These are phyloP conservation scores for Drosophila nr. perissopoda DNA, from an alignment of 2,888 invertebrate genomes.

Conservation along the genomic window DNA sequence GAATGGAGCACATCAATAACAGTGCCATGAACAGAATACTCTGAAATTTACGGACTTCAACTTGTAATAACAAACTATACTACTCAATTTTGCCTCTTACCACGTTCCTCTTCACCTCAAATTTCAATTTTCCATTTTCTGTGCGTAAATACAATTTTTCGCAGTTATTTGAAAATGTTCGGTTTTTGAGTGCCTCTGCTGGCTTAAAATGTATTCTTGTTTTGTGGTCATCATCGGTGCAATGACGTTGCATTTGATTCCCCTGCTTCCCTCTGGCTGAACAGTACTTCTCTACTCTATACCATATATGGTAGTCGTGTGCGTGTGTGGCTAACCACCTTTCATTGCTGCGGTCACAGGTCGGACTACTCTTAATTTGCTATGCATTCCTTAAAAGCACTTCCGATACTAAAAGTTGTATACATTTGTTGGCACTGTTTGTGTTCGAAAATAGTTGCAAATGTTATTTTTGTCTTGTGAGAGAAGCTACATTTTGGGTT, in stretches of 20 bases:
- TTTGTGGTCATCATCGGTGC: constrained; percentile 46
- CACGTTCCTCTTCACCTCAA: constrained; percentile 40
- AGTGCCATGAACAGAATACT: constrained; percentile 18
- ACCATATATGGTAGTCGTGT: constrained; percentile 5
- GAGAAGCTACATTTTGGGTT: too few species aligned
- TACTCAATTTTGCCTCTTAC: not conserved
- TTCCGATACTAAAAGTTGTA: constrained; percentile 18
- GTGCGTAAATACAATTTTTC: constrained; percentile 49
- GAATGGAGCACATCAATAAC: not conserved
- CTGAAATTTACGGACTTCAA: constrained; percentile 1
- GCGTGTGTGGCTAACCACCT: constrained; percentile 60
- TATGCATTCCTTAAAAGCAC: constrained; percentile 23
- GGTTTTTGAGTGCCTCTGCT: constrained; percentile 23
- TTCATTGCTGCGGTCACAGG: constrained; percentile 66
- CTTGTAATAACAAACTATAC: not conserved
- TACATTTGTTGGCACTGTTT: constrained; percentile 27
- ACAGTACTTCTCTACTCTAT: not conserved
- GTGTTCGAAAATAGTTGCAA: constrained; percentile 12
- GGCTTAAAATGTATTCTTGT: constrained; percentile 38
- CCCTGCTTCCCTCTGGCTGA: not conserved
- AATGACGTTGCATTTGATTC: constrained; percentile 8
- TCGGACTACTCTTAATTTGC: constrained; percentile 31
- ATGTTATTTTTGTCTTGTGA: not conserved
- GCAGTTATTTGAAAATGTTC: constrained; percentile 41
- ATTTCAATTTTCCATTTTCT: constrained; percentile 59